These are phyloP conservation scores for Cebidichthys violaceus DNA, from an alignment of 2,113 vertebrate species.

Conservation along the genomic window DNA sequence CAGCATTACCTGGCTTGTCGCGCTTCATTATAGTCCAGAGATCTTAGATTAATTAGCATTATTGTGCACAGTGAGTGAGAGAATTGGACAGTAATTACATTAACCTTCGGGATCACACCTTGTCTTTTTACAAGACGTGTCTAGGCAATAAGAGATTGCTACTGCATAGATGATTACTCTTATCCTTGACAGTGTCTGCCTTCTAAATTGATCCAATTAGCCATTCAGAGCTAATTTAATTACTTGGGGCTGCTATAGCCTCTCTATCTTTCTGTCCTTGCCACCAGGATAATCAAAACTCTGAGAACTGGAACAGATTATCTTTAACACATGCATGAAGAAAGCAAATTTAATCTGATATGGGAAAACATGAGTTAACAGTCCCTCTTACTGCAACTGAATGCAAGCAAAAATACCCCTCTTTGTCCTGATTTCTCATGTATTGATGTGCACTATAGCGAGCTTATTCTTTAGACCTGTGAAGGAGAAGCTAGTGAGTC, in stretches of 20 bases:
- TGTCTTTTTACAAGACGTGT: conserved; percentile 81
- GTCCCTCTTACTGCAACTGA: conserved; percentile 11
- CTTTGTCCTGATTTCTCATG: conserved; percentile 20
- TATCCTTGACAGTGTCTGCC: conserved; percentile 84
- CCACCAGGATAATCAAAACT: conserved; percentile 76
- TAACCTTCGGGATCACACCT: conserved; percentile 83
- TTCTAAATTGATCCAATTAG: conserved; percentile 85
- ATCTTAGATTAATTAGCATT: conserved; percentile 81
- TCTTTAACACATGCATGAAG: conserved; percentile 71
- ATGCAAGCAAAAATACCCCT: conserved; percentile 21
- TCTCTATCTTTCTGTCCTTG: conserved; percentile 80
- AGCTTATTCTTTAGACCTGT: conserved; percentile 31
- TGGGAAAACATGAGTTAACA: conserved; percentile 58
- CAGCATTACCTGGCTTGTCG: conserved; percentile 77
- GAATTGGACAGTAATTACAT: conserved; percentile 84
- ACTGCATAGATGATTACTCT: conserved; percentile 82
- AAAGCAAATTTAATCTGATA: conserved; percentile 72
- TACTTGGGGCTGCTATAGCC: conserved; percentile 73
- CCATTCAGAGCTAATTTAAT: conserved; percentile 82
- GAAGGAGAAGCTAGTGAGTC: conserved; percentile 39
- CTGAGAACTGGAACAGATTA: conserved; percentile 71
- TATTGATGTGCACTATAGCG: conserved; percentile 14
- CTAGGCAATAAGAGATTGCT: conserved; percentile 80
- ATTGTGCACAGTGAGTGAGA: conserved; percentile 78
- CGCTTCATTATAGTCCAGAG: conserved; percentile 77